phyloP scores from a whole-genome alignment of 2,797 vertebrate species.

The Adelosebastes latens region DNA sequence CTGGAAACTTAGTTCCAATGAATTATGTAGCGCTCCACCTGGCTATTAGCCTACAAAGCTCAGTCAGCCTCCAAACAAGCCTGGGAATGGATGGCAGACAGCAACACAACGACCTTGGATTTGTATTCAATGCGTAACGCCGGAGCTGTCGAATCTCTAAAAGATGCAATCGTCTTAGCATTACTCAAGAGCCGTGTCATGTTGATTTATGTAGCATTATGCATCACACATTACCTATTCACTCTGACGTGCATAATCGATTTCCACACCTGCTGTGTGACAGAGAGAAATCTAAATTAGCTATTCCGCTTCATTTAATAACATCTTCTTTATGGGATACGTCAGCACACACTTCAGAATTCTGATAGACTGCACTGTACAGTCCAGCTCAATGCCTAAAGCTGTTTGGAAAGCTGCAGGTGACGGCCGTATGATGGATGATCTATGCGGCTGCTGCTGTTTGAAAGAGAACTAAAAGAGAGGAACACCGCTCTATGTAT shows the following conservation, averaged over 20 bases:
- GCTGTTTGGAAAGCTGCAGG: slow-evolving; percentile 42
- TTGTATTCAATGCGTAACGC: slow-evolving; percentile 15
- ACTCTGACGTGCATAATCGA: slow-evolving; percentile 13
- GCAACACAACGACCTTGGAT: slow-evolving; percentile 50
- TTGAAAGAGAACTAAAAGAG: slow-evolving; percentile 39
- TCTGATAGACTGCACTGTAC: slow-evolving; percentile 5
- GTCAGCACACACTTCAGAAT: not conserved
- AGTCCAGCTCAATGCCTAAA: slow-evolving; percentile 2
- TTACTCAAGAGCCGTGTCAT: slow-evolving; percentile 27
- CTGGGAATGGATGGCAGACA: slow-evolving; percentile 35
- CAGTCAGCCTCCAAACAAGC: slow-evolving; percentile 54
- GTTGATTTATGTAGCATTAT: slow-evolving; percentile 44
- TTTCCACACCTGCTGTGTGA: slow-evolving; percentile 24
- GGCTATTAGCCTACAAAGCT: slow-evolving; percentile 51
- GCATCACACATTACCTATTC: slow-evolving; percentile 15
- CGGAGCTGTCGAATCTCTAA: slow-evolving; percentile 28
- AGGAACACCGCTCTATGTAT: slow-evolving; percentile 29
- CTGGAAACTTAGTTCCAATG: slow-evolving; percentile 50
- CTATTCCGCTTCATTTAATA: slow-evolving; percentile 38
- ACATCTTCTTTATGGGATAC: slow-evolving; percentile 1
- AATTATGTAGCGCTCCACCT: slow-evolving; percentile 58
- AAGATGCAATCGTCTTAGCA: slow-evolving; percentile 32
- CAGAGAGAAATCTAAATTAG: slow-evolving; percentile 9
- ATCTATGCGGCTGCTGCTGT: slow-evolving; percentile 42
- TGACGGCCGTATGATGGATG: slow-evolving; percentile 53